A percentile compares a stretch with the other conserved stretches of the same genome.
Conservation (phyloP, 2,888 invertebrate species). For the Micoletzkya japonica region DNA sequence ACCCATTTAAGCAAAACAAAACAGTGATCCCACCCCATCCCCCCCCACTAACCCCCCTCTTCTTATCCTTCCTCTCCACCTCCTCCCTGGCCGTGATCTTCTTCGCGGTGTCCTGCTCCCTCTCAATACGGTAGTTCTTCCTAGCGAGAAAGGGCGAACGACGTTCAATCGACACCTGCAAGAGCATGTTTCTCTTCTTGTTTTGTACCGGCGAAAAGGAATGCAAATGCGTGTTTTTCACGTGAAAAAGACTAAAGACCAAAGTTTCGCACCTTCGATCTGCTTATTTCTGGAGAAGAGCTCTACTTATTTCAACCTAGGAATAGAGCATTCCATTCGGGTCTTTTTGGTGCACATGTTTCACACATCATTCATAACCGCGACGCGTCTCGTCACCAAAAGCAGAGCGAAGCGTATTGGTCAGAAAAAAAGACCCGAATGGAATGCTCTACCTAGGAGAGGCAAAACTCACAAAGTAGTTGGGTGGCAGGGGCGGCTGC, state of each 20-base stretch:
- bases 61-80: constrained; percentile 28
- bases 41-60: not conserved
- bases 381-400: too few species aligned
- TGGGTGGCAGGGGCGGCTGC: constrained; percentile 6
- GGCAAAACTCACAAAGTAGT: not conserved
- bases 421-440: not conserved
- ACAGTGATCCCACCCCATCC: not conserved
- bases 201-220: not conserved
- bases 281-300: too few species aligned
- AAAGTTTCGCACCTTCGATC: too few species aligned
- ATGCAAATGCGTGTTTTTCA: too few species aligned
- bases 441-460: not conserved
- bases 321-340: too few species aligned
- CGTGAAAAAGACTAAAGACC: too few species aligned
- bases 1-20: not conserved
- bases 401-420: not conserved
- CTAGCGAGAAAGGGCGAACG: not conserved
- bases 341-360: too few species aligned
- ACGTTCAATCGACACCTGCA: constrained; percentile 9
- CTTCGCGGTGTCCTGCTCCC: constrained; percentile 17
- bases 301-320: too few species aligned
- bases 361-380: too few species aligned
- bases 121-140: constrained; percentile 24
- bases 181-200: not conserved
- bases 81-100: constrained; percentile 24